These are phyloP conservation scores for Odontesthes bonariensis DNA, from an alignment of 2,113 vertebrate genomes.

Conservation along the genomic window DNA sequence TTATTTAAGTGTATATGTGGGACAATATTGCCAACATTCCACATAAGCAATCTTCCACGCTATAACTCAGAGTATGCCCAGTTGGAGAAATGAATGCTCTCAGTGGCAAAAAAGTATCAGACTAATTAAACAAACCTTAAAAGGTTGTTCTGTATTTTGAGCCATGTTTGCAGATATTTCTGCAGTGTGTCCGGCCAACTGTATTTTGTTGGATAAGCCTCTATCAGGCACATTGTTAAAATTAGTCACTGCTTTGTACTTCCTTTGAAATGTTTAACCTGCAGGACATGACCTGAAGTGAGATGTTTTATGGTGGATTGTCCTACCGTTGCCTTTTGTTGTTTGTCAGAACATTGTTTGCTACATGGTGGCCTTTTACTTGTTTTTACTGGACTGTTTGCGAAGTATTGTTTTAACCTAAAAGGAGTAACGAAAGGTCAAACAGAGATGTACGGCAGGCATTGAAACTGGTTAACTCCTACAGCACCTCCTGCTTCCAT, in stretches of 20 bases:
- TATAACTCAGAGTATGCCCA: too few relatives aligned
- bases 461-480: slow-evolving; percentile 27
- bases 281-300: slow-evolving; percentile 32
- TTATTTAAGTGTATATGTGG: too few relatives aligned
- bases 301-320: slow-evolving; percentile 35
- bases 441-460: slow-evolving; percentile 8
- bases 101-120: slow-evolving; percentile 20
- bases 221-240: slow-evolving; percentile 21
- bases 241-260: slow-evolving; percentile 20
- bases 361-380: slow-evolving; percentile 16
- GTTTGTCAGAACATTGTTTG: slow-evolving; percentile 19
- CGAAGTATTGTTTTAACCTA: slow-evolving; percentile 60
- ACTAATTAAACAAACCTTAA: slow-evolving; percentile 3
- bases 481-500: slow-evolving; percentile 19
- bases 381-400: slow-evolving; percentile 34
- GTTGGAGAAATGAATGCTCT: too few relatives aligned
- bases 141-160: slow-evolving; percentile 5
- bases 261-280: slow-evolving; percentile 10
- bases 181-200: background rate
- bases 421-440: slow-evolving; percentile 34
- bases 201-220: slow-evolving; percentile 30
- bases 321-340: slow-evolving; percentile 44
- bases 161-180: background rate
- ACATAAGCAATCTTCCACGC: too few relatives aligned
- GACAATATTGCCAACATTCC: too few relatives aligned